Evolutionary conservation across 2,797 vertebrate species (phyloP).

Genomic region (Psittacula echo): DNA sequence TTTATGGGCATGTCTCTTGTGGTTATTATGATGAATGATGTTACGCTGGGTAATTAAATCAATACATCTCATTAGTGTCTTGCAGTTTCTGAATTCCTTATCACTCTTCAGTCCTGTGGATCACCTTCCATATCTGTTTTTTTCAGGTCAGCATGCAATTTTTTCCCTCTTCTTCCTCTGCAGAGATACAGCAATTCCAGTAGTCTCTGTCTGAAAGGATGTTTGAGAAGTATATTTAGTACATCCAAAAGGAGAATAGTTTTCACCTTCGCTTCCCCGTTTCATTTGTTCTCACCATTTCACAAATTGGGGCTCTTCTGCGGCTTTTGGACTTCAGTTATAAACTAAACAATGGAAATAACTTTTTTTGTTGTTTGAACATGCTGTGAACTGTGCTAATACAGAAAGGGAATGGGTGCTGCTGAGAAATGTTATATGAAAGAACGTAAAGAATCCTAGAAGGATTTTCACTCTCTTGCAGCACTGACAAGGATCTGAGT

Average conservation of each 20-base stretch:
- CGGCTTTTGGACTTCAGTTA: not conserved
- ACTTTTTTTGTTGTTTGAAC: not conserved
- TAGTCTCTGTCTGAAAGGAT: not conserved
- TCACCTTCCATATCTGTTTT: not conserved
- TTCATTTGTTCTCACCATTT: not conserved
- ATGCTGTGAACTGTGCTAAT: not conserved
- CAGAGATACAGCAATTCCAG: not conserved
- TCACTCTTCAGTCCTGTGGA: not conserved
- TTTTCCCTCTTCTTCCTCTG: not conserved
- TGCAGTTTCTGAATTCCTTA: constrained; percentile 36
- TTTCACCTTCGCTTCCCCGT: not conserved
- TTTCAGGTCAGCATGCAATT: not conserved
- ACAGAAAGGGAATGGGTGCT: not conserved
- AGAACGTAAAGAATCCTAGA: not conserved
- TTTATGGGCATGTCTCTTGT: not conserved
- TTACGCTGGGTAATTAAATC: constrained; percentile 53
- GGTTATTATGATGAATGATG: constrained; percentile 57
- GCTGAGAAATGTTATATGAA: not conserved
- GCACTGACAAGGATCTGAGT: not conserved
- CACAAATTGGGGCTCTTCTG: not conserved
- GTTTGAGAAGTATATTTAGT: not conserved
- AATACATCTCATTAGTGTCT: constrained; percentile 44
- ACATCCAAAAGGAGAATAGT: not conserved
- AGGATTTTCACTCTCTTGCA: not conserved
- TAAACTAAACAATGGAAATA: not conserved